A percentile compares a stretch with the other conserved stretches of the same genome.
Evolutionary conservation across 2,797 vertebrate genomes (phyloP).

Genomic region (Bucorvus abyssinicus): DNA sequence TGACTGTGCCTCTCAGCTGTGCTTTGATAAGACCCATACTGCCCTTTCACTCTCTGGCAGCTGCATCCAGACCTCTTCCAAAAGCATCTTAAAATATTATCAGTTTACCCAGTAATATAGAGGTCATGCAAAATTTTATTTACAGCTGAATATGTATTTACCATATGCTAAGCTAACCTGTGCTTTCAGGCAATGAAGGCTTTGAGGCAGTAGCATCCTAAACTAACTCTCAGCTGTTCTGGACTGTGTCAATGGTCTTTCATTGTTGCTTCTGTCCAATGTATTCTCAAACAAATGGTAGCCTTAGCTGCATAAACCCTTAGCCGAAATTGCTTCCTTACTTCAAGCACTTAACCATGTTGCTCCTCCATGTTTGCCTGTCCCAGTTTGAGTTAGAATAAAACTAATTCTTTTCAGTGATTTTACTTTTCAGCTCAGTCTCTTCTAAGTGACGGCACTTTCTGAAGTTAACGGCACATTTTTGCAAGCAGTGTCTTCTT

Average conservation of each 20-base stretch:
- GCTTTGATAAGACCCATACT: not conserved
- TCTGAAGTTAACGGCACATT: no score
- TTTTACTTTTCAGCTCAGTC: no score
- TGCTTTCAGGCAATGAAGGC: not conserved
- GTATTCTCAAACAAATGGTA: not conserved
- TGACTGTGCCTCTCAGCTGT: not conserved
- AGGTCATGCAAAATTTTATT: not conserved
- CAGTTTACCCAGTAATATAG: not conserved
- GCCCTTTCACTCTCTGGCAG: not conserved
- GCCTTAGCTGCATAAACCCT: not conserved
- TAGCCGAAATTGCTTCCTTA: not conserved
- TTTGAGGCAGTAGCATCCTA: not conserved
- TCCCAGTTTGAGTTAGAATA: no score
- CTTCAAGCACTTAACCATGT: not conserved
- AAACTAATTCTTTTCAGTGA: no score
- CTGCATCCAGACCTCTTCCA: not conserved
- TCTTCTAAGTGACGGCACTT: no score
- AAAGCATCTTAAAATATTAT: constrained; percentile 25
- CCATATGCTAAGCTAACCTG: not conserved
- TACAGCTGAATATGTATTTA: not conserved
- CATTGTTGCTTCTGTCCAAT: not conserved
- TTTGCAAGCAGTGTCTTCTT: no score
- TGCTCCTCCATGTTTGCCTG: not conserved
- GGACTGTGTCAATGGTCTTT: not conserved
- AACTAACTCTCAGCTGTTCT: not conserved